Evolutionary conservation across 1,140 invertebrate species (phyloP).

Genomic region (Hyles vespertilio): DNA sequence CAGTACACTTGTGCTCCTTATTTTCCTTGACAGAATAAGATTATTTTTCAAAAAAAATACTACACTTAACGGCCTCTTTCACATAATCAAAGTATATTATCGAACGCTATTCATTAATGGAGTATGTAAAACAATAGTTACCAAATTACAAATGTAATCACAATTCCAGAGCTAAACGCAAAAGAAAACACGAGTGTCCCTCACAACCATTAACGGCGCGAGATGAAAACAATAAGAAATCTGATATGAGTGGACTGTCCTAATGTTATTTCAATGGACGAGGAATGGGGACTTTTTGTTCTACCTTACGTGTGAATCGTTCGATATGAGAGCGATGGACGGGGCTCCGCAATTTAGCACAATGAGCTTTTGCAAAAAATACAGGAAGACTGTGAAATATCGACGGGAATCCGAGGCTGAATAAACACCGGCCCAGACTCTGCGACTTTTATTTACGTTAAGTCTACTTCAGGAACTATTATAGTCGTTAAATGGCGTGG

Average conservation of each 20-base stretch:
- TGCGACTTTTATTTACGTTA: slow-evolving; percentile 4
- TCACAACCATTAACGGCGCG: slow-evolving; percentile 55
- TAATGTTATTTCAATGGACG: slow-evolving; percentile 52
- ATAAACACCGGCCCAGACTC: slow-evolving; percentile 19
- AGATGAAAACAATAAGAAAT: slow-evolving; percentile 65
- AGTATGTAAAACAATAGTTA: too few species aligned
- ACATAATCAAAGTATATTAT: too few species aligned
- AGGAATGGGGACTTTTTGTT: slow-evolving; percentile 30
- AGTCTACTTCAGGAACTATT: slow-evolving; percentile 3
- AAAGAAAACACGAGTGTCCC: slow-evolving; percentile 30
- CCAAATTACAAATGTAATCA: too few species aligned
- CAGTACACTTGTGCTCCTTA: too few species aligned
- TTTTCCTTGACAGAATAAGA: too few species aligned
- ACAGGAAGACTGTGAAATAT: slow-evolving; percentile 28
- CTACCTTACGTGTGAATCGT: slow-evolving; percentile 52
- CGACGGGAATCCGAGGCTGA: slow-evolving; percentile 22
- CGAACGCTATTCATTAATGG: too few species aligned
- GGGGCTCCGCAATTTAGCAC: slow-evolving; percentile 25
- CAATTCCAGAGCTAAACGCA: slow-evolving; percentile 6
- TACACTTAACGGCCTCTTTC: too few species aligned
- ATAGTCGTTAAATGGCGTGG: slow-evolving; percentile 3
- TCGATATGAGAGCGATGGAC: slow-evolving; percentile 31
- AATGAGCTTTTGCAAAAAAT: slow-evolving; percentile 30
- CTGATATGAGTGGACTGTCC: slow-evolving; percentile 52
- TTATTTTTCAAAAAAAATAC: too few species aligned